Evolutionary conservation across 23 tunicate genomes (phyloP).

Genomic region (Oikopleura vanhoeffeni): DNA sequence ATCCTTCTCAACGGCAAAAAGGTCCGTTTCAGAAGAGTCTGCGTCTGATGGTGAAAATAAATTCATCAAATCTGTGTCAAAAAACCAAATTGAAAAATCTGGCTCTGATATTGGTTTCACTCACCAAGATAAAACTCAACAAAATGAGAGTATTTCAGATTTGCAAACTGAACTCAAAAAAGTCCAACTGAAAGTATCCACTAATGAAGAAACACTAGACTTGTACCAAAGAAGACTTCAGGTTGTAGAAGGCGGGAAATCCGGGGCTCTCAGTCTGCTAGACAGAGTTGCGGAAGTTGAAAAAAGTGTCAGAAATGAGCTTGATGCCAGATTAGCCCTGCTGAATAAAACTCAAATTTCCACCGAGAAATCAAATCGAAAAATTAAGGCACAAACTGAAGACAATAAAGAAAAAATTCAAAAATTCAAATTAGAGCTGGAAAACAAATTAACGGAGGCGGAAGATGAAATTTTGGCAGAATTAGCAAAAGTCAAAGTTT

Average conservation of each 20-base stretch:
- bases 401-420: background rate
- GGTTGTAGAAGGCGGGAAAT: background rate
- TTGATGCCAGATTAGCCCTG: background rate
- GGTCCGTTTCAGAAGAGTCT: background rate
- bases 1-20: too few relatives aligned
- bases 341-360: background rate
- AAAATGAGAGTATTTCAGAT: too few relatives aligned
- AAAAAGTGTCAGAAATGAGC: constrained; percentile 1
- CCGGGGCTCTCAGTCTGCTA: background rate
- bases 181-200: background rate
- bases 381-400: background rate
- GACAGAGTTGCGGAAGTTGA: background rate
- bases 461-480: constrained; percentile 14
- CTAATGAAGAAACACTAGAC: background rate
- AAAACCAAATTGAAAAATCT: too few relatives aligned
- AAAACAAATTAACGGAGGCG: background rate
- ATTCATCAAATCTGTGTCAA: background rate
- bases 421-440: background rate
- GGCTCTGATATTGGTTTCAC: background rate
- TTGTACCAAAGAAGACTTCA: background rate
- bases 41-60: background rate
- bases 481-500: background rate
- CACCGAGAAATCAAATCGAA: background rate
- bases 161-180: background rate
- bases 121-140: background rate